A percentile compares a stretch with the other conserved stretches of the same genome.
Conservation (phyloP, 2,113 vertebrate genomes). For the Talpa occidentalis region DNA sequence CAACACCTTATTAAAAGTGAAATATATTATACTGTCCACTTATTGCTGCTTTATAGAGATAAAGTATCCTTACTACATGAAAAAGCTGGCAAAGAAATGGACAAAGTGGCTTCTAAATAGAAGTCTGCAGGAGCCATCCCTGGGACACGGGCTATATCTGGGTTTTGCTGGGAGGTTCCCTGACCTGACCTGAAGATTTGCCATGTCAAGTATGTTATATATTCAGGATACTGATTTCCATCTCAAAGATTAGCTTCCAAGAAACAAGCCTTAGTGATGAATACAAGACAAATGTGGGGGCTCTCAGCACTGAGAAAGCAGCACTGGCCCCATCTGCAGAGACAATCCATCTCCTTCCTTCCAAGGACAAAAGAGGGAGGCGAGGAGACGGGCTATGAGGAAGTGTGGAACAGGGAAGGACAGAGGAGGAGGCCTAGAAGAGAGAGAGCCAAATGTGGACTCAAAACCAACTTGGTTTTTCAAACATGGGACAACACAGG, state of each 20-base stretch:
- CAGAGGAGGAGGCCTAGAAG: not conserved
- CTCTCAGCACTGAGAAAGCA: not conserved
- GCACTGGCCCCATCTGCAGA: not conserved
- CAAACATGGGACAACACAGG: not conserved
- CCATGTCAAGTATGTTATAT: not conserved
- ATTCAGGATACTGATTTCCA: not conserved
- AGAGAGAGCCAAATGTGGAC: not conserved
- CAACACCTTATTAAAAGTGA: constrained; percentile 90
- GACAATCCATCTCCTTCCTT: not conserved
- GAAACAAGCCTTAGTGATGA: not conserved
- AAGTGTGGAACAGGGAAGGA: not conserved
- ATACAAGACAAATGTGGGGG: not conserved
- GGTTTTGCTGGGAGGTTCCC: not conserved
- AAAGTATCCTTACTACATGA: constrained; percentile 75
- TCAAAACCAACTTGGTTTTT: not conserved
- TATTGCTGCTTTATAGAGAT: constrained; percentile 87
- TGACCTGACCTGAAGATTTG: constrained; percentile 28
- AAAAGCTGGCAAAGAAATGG: constrained; percentile 78
- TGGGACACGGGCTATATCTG: not conserved
- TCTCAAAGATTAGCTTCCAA: fast-evolving
- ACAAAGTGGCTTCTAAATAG: constrained; percentile 15
- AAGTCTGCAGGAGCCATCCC: not conserved
- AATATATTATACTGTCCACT: constrained; percentile 88
- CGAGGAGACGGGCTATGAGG: not conserved
- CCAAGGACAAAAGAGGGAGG: not conserved